Percentiles rank a stretch among this genome's conserved stretches.
These are phyloP conservation scores for Etheostoma nigrum DNA, from an alignment of 2,797 vertebrate species.

Conservation along the genomic window DNA sequence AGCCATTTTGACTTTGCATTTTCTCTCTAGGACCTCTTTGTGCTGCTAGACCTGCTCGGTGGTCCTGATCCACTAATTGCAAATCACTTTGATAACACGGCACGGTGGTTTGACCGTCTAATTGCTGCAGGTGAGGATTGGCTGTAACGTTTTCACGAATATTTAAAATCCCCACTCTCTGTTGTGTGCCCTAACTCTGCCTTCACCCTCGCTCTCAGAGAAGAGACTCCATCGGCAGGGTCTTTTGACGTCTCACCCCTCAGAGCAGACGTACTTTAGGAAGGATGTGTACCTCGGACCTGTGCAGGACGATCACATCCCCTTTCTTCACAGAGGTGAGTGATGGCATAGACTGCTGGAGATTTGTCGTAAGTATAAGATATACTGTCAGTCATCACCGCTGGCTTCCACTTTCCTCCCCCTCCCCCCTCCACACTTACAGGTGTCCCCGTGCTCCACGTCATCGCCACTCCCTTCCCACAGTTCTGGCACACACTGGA, in stretches of 20 bases:
- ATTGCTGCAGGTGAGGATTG: conserved; percentile 84
- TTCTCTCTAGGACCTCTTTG: conserved; percentile 88
- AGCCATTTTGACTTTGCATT: neutral
- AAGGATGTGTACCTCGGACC: conserved; percentile 85
- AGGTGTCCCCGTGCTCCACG: conserved; percentile 91
- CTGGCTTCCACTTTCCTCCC: neutral
- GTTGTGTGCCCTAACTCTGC: neutral
- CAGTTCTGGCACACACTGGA: conserved; percentile 91
- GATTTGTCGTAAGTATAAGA: neutral
- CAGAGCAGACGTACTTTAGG: conserved; percentile 88
- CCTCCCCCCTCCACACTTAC: neutral
- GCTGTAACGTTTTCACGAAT: neutral
- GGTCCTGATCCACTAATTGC: conserved; percentile 86
- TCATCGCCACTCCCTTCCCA: conserved; percentile 93
- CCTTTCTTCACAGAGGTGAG: conserved; percentile 90
- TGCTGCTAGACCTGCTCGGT: conserved; percentile 93
- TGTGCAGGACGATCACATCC: conserved; percentile 93
- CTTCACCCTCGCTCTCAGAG: conserved; percentile 76
- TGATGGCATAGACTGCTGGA: neutral
- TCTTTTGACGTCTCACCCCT: conserved; percentile 86
- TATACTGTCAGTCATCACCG: conserved; percentile 2
- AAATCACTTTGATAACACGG: conserved; percentile 91
- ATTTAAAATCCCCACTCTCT: neutral
- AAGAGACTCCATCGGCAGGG: conserved; percentile 89
- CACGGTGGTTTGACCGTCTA: conserved; percentile 91